Base-by-base conservation (phyloP, 2,888 invertebrate species). In the Hoplodrina ambigua region DNA sequence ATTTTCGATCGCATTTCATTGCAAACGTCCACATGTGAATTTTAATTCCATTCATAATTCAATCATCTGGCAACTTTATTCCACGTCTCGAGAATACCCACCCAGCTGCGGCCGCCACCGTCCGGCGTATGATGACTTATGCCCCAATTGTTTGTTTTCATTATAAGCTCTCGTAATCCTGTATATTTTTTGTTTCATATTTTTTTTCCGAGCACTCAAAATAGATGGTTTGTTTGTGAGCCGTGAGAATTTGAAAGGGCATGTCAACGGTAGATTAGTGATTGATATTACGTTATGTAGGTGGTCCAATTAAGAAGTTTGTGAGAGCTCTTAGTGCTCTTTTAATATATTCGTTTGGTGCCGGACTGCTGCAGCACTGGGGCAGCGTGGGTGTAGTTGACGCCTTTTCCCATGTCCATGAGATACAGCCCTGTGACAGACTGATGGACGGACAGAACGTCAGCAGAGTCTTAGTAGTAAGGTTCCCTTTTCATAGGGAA, bases 181-280 rank as follows among this genome's bases (percentile, higher is more conserved):
- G 82, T 84, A 85, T 88, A 86, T 83, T 89, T 92, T 93, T 91
- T 91, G 89, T 91, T 89, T 88, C 84, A 88, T 80, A 79, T 87
- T 90, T 90, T 89, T 37, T 89, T 89, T 87, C 80, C 55, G 76
- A 81, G 75, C 89, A 89, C 91, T 91, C 88, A 85, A 91, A 92
- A 92, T 93, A 91, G 89, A 91, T 88, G 84, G 89, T 89, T 91
- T 91, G 88, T 90, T 91, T 91, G 87, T 86, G 87, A 85, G 83
- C 90, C 93, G 93, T 94, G 94, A 93, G 94, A 94, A 92, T 91
- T 90, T 88, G 86, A 89, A 89, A 87, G 87, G 88, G 89, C 88
- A 89, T 89, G 92, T 91, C 91, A 88, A 86, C 87, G 82, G 84
- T 86, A 85, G 75, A 80, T 84, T 83, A 85, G 80, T 87, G 84